These are phyloP conservation scores for Papilio demoleus DNA, from an alignment of 2,888 invertebrate species.

Conservation along the genomic window DNA sequence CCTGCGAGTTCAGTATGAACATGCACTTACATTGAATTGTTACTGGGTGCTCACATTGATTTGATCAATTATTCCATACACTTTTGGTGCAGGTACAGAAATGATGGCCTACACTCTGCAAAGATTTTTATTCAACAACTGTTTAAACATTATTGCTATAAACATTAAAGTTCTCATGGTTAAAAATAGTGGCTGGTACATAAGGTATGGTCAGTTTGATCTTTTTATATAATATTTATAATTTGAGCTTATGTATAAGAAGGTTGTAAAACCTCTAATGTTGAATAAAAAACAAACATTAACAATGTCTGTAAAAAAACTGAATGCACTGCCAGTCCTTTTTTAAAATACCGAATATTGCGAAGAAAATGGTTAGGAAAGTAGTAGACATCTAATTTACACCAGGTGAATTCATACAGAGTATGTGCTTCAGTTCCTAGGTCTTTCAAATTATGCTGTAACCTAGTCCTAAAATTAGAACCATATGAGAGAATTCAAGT, in stretches of 20 bases:
- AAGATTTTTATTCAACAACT: no score
- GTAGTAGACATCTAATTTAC: background rate
- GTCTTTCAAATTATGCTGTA: background rate
- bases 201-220: background rate
- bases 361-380: no score
- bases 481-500: background rate
- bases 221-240: background rate
- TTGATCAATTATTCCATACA: background rate
- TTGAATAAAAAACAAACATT: background rate
- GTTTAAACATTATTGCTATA: no score
- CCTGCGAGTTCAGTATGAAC: no score
- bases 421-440: no score
- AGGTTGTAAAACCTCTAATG: background rate
- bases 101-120: background rate
- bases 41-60: constrained; percentile 1
- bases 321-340: background rate
- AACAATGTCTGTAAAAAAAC: background rate
- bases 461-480: background rate
- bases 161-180: no score
- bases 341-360: background rate
- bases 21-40: constrained; percentile 6
- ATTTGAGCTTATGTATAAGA: background rate
- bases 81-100: background rate
- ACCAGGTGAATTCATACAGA: no score
- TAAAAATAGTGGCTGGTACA: background rate